phyloP scores from a whole-genome alignment of 64 coral and sea anemone genomes.

The Montipora cactus region DNA sequence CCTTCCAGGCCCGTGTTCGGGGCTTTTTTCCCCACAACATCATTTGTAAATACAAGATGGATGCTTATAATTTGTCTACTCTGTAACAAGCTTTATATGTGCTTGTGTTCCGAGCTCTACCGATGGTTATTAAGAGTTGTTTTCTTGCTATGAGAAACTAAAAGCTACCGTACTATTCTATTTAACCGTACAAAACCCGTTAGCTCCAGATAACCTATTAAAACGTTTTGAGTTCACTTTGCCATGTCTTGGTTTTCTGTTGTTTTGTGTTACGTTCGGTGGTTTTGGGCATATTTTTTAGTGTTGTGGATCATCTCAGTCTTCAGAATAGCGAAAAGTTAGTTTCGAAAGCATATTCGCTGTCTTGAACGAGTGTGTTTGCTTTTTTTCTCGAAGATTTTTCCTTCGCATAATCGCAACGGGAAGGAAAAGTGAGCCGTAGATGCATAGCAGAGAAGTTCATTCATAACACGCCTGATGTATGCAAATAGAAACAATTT shows the following conservation, averaged over 20 bases:
- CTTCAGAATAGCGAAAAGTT: background rate
- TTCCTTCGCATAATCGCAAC: background rate
- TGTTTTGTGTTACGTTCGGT: background rate
- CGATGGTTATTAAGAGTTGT: constrained; percentile 50
- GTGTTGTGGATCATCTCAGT: constrained; percentile 12
- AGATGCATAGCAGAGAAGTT: constrained; percentile 60
- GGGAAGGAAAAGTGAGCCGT: constrained; percentile 31
- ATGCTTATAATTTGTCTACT: constrained; percentile 27
- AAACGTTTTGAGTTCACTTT: constrained; percentile 53
- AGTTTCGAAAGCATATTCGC: background rate
- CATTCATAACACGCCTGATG: constrained; percentile 79
- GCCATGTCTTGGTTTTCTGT: constrained; percentile 57
- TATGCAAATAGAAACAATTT: constrained; percentile 99
- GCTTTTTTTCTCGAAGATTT: no score
- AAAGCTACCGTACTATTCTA: constrained; percentile 77
- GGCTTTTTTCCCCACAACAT: constrained; percentile 13
- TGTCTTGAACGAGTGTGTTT: background rate
- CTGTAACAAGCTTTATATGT: constrained; percentile 19
- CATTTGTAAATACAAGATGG: constrained; percentile 48
- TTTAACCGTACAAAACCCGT: constrained; percentile 28
- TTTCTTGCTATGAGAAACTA: constrained; percentile 49
- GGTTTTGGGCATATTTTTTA: constrained; percentile 28
- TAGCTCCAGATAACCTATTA: constrained; percentile 66
- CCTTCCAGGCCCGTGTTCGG: constrained; percentile 16
- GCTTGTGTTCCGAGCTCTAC: constrained; percentile 21